Base-by-base conservation (phyloP, 2,888 invertebrate species). In the Alloscopus bannaensis region DNA sequence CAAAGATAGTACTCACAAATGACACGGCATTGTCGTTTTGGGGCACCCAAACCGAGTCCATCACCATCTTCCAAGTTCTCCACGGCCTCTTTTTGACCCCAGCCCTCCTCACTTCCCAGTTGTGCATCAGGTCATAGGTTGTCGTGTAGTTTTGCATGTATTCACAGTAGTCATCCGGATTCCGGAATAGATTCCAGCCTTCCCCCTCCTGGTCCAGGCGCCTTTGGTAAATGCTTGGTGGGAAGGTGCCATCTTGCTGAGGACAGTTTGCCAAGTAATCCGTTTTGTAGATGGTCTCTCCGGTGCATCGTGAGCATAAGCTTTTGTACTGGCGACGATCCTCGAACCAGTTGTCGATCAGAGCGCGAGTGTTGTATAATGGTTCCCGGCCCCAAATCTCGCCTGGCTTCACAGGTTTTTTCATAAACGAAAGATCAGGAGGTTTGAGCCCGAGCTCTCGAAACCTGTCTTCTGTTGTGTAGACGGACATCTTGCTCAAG, bases 121-220 rank as follows among this genome's bases (percentile, higher is more conserved):
- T 85, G 47, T 85, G 77, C 80, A 84, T 81, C 16, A 85, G 80
- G 64, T 85, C 85, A 47, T 77, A 79, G 36, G 85, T 85, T 0
- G 85, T 85, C 8, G 81, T 83, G 69, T 85, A 85, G 42, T 85
- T 85, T 47, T 77, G 65, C 20, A 84, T 47, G 64, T 84, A 85
- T 6, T 73, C 69, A 55, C 85, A 83, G 42, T 83, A 82, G 36
- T 81, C 78, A 16, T 83, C 81, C 0, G 77, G 47, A 65, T 81
- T 84, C 22, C 80, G 57, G 2, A 84, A 24, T 2, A 84, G 50
- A n/a, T 72, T 70, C 69, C 62, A 68, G 3, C 83, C 85, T 52
- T 75, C 81, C 0, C 85, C 85, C 16, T 79, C 75, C 1, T 50
- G 29, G 3, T 60, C 47, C 4, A 55, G 22, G 6, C 28, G 36